A percentile compares a stretch with the other conserved stretches of the same genome.
Conservation (phyloP, 2,113 vertebrate species). For the Pangasianodon hypophthalmus region DNA sequence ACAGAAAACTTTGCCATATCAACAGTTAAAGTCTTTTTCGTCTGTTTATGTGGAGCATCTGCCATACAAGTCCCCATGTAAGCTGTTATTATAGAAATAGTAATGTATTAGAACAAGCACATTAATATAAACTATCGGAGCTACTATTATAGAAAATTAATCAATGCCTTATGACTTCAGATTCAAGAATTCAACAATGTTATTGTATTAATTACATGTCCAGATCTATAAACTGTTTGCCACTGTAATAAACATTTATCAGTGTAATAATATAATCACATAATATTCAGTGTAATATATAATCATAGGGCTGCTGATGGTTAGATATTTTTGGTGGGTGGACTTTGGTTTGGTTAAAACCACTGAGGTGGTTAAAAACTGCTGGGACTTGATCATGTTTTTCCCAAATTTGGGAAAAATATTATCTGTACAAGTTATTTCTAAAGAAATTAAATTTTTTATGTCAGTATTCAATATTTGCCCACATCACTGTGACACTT, state of each 20-base stretch:
- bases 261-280: background rate
- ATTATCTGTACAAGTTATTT: background rate
- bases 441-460: background rate
- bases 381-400: background rate
- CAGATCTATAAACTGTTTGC: no score
- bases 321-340: background rate
- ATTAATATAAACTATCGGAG: no score
- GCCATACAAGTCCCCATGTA: background rate
- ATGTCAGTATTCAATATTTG: background rate
- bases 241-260: background rate
- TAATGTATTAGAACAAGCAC: no score
- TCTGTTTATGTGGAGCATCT: background rate
- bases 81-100: background rate
- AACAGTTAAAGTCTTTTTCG: background rate
- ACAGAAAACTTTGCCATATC: background rate
- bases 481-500: background rate
- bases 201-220: no score
- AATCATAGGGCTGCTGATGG: background rate
- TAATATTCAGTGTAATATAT: background rate
- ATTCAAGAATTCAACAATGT: no score
- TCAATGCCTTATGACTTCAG: no score
- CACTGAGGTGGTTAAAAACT: background rate
- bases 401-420: no score
- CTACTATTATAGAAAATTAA: no score
- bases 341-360: background rate